Evolutionary conservation across 2,888 invertebrate species (phyloP), one percentile per base, ranked within the genome.

Genomic region (Campoplex nolae): DNA sequence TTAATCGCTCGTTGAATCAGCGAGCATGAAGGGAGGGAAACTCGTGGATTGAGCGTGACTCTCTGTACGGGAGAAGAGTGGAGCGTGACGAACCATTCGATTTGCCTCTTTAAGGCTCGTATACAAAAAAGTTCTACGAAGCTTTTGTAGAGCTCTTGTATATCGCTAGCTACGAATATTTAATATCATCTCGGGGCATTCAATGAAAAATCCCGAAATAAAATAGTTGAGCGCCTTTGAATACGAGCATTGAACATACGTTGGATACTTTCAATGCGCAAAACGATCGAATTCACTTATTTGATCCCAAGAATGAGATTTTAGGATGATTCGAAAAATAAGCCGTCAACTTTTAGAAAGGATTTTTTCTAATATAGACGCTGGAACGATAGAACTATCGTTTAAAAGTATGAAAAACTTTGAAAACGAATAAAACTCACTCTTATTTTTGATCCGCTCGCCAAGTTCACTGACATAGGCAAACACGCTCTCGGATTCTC

Each of bases 1-100:
- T 85, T 87, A 87, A 87, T 87, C 87, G 84, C 78, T 87, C 79
- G 85, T 85, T 82, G 87, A 85, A 87, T 85, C 87, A 83, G 32
- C 83, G 83, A 85, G 87, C 85, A 85, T 87, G 84, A 87, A 71
- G 38, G 38, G 38, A 71, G 38, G 38, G 38, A 38, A 38, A 38
- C 38, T 23, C 23, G 35, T 18, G 74, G 75, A 45, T 79, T 35
- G 62, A 65, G 70, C 78, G 78, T 84, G 84, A 83, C 85, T 83
- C 85, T 83, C 76, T 76, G 32, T 45, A 28, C n/a, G 16, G 79
- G 75, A 71, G 77, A 67, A 73, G 58, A 84, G 35, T 78, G 65
- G 71, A 62, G 79, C 83, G 84, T 84, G 84, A 80, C 85, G 76
- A 51, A 48, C 84, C 75, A 87, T 87, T 87, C 83, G 87, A 85